A percentile compares a stretch with the other conserved stretches of the same genome.
These are phyloP conservation scores for Oryzias curvinotus DNA, from an alignment of 2,113 vertebrate species.

Conservation along the genomic window DNA sequence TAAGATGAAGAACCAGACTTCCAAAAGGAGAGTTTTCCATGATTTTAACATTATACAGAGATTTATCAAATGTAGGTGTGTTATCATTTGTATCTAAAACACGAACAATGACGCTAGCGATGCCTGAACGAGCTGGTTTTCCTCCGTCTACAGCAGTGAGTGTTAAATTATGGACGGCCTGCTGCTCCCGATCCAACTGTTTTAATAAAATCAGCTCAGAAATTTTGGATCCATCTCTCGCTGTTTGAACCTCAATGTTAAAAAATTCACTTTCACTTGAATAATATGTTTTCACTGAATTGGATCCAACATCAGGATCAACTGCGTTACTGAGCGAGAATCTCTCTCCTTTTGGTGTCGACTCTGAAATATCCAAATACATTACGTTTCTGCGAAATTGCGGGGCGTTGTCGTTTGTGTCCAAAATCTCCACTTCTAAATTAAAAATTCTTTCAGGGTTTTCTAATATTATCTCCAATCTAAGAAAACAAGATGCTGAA, in stretches of 20 bases:
- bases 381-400: constrained; percentile 59
- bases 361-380: constrained; percentile 67
- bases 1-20: constrained; percentile 36
- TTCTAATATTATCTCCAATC: neutral
- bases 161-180: constrained; percentile 56
- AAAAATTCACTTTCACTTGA: constrained; percentile 64
- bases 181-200: constrained; percentile 53
- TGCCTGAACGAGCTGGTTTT: constrained; percentile 61
- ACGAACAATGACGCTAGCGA: constrained; percentile 58
- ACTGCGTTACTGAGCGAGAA: constrained; percentile 72
- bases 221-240: constrained; percentile 57
- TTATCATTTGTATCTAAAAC: constrained; percentile 71
- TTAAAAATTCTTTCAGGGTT: constrained; percentile 13
- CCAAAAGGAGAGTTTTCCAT: constrained; percentile 67
- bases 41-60: constrained; percentile 40
- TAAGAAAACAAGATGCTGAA: neutral
- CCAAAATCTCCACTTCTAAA: constrained; percentile 9
- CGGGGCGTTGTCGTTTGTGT: constrained; percentile 40
- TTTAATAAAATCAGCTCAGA: constrained; percentile 50
- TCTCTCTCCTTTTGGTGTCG: constrained; percentile 46
- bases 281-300: constrained; percentile 61
- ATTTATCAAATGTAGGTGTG: constrained; percentile 55
- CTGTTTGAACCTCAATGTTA: constrained; percentile 62
- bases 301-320: constrained; percentile 63
- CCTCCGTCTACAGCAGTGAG: constrained; percentile 74